Base-by-base conservation (phyloP, 2,888 invertebrate genomes). In the Diaprepes abbreviatus region DNA sequence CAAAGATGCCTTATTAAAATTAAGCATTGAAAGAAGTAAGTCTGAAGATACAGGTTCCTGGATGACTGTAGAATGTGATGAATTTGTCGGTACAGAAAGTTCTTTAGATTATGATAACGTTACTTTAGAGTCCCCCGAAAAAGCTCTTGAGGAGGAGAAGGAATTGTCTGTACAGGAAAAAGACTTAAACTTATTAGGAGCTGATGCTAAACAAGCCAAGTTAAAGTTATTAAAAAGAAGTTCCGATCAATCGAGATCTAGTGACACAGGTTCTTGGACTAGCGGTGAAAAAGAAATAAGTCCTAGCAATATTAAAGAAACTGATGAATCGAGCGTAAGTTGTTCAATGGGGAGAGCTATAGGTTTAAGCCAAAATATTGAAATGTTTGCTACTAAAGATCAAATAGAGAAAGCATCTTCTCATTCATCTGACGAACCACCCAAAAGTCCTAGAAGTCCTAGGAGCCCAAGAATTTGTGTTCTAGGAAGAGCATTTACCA, bases 341-440 rank as follows among this genome's bases (percentile, higher is more conserved):
- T 93, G 93, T 80, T 93, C 93, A 0, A 93, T 93, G 76, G 93
- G 93, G 0, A 86, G 92, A 70, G 92, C 93, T 0, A 85, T 93
- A 57, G 93, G 93, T 0, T 91, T 93, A 75, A 93, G 93, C 2
- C 92, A 92, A 82, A 91, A 90, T 77, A 88, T 89, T 31, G 89
- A 89, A 80, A 88, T 87, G 79, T 87, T 91, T 74, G 89, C 90
- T 36, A 89, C 89, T 68, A 87, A 87, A 73, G 91, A 91, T 55
- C 85, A 85, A 77, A 85, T 91, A 10, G 88, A 83, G 59, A 82
- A 82, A 71, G 77, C 74, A 14, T 81, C 82, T 3, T 79, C 82
- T 7, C 70, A 71, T 33, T 77, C 78, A 36, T 74, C 75, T 5
- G 82, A 81, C 35, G 73, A 79, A 40, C 81, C 81, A 43, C 79